Conservation (phyloP, 2,113 vertebrate genomes). For the Lepisosteus osseus region DNA sequence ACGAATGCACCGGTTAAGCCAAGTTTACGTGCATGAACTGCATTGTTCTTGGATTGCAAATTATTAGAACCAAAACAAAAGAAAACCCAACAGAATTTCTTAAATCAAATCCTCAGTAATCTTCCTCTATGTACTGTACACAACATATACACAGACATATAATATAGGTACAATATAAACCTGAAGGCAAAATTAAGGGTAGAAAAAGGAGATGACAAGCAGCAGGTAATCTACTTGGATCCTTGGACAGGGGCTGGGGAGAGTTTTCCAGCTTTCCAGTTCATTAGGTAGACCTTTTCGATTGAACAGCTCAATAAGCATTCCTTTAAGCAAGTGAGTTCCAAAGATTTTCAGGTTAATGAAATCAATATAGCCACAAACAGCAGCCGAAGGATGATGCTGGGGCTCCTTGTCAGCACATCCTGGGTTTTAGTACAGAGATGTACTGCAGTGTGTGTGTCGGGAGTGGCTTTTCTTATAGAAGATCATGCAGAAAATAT, state of each 20-base stretch:
- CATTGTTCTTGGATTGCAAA: no score
- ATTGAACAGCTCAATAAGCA: slow-evolving; percentile 3
- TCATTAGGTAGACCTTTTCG: not conserved
- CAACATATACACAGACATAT: no score
- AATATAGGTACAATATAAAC: no score
- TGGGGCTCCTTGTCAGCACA: not conserved
- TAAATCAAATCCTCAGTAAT: no score
- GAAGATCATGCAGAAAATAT: not conserved
- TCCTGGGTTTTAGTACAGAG: not conserved
- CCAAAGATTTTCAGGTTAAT: not conserved
- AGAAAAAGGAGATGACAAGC: no score
- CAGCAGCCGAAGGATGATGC: not conserved
- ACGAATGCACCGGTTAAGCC: no score
- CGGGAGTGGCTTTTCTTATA: not conserved
- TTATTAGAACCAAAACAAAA: no score
- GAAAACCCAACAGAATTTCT: no score
- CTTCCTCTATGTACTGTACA: no score
- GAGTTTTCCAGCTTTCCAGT: not conserved
- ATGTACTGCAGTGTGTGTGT: not conserved
- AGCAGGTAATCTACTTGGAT: not conserved
- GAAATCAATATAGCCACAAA: not conserved
- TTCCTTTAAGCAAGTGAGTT: not conserved
- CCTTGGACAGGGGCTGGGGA: not conserved
- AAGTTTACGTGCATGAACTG: no score
- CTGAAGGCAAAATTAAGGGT: no score